phyloP scores from a whole-genome alignment of 2,797 vertebrate species.

The Callimico goeldii region DNA sequence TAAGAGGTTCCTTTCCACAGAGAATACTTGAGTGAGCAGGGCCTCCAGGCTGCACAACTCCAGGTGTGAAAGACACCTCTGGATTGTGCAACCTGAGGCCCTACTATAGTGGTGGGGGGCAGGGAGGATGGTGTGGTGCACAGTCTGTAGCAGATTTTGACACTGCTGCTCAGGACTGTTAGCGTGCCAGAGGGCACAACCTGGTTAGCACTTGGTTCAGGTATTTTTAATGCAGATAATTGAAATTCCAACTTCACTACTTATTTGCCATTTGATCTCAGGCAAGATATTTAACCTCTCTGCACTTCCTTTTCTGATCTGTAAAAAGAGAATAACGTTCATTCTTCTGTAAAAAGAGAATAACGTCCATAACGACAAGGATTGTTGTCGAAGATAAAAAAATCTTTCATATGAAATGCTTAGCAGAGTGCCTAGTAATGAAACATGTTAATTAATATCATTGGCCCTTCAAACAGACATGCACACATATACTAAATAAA shows the following conservation, averaged over 20 bases:
- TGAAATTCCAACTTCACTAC: not conserved
- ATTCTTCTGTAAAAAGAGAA: conserved; percentile 5
- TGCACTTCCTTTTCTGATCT: not conserved
- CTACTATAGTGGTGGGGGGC: no score
- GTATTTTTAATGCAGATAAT: conserved; percentile 29
- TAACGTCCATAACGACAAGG: not conserved
- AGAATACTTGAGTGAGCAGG: not conserved
- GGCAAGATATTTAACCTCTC: not conserved
- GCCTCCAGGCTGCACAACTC: not conserved
- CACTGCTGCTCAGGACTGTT: not conserved
- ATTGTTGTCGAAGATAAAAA: not conserved
- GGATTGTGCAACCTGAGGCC: not conserved
- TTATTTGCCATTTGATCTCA: conserved; percentile 25
- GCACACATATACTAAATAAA: not conserved
- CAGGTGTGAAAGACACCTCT: not conserved
- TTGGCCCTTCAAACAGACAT: not conserved
- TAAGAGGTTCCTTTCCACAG: not conserved
- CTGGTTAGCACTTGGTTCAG: not conserved
- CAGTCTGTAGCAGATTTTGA: not conserved
- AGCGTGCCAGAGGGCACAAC: not conserved
- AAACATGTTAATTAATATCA: conserved; percentile 12
- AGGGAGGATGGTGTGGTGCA: not conserved
- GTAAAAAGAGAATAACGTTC: not conserved
- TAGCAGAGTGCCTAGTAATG: not conserved
- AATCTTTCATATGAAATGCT: not conserved